Base-by-base conservation (phyloP, 30 jellyfish, hydroid and myxozoan genomes). In the Catostylus mosaicus region DNA sequence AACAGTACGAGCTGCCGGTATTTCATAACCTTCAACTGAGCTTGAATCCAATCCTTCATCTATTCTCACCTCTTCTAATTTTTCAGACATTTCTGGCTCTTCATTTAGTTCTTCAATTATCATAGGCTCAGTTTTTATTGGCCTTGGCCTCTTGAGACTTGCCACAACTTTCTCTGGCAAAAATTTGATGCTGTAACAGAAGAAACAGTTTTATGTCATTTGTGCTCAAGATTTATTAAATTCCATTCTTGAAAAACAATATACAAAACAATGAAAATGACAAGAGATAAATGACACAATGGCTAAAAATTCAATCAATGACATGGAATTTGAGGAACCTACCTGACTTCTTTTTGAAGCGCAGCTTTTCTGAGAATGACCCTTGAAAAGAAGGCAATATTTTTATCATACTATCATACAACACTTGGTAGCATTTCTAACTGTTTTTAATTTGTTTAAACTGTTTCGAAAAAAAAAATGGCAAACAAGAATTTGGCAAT, bases 351-450 rank as follows among this genome's bases (percentile, higher is more conserved):
- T 18, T 84, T 82, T 57, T 78, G 96, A 66, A 91, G 62, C 20
- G 96, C 94, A 23, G 97, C 94, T 56, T 77, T 90, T 23, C 92
- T 93, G 60, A 90, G 57, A n/a, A 90, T 65, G 30, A 82, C 75
- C 30, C 97, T 76, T 57, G 30, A 80, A 80, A 2, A 26, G 46
- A 48, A 76, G 20, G n/a, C n/a, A n/a, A n/a, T n/a, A n/a, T n/a
- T n/a, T n/a, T n/a, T n/a, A n/a, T n/a, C n/a, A n/a, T n/a, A n/a
- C n/a, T n/a, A n/a, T n/a, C n/a, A n/a, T n/a, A n/a, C n/a, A n/a
- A n/a, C n/a, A n/a, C n/a, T n/a, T n/a, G n/a, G n/a, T n/a, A n/a
- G n/a, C n/a, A n/a, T n/a, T n/a, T n/a, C n/a, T n/a, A n/a, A n/a
- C n/a, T n/a, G n/a, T n/a, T n/a, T n/a, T n/a, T n/a, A n/a, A n/a